These are phyloP conservation scores for Prosopocoilus inquinatus DNA, from an alignment of 2,888 invertebrate species.

Conservation along the genomic window DNA sequence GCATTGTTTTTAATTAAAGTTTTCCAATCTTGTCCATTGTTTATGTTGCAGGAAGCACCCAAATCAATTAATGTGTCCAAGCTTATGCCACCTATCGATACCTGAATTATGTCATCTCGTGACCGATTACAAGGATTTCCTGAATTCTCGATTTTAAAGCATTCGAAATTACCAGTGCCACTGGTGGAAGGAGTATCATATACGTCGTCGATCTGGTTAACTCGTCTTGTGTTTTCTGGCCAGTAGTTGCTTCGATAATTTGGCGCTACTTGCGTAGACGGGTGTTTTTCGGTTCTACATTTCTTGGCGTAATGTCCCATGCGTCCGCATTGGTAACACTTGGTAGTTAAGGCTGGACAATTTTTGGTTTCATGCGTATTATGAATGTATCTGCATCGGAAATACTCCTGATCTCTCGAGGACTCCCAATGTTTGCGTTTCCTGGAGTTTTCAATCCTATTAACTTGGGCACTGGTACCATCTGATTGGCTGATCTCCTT, in stretches of 20 bases:
- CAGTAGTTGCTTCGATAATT: too few relatives aligned
- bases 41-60: constrained; percentile 1
- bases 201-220: too few relatives aligned
- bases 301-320: constrained; percentile 22
- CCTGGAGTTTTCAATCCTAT: background rate
- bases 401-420: background rate
- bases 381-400: too few relatives aligned
- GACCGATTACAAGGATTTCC: too few relatives aligned
- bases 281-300: constrained; percentile 10
- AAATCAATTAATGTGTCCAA: constrained; percentile 4
- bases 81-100: background rate
- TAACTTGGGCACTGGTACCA: background rate
- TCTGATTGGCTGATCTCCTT: background rate
- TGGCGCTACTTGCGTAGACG: too few relatives aligned
- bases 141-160: background rate
- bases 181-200: too few relatives aligned
- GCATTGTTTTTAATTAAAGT: constrained; percentile 2
- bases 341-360: constrained; percentile 18
- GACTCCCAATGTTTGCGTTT: background rate
- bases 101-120: background rate
- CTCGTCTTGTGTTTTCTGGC: too few relatives aligned
- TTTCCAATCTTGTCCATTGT: constrained; percentile 2
- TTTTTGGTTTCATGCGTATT: constrained; percentile 17
- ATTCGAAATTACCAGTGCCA: background rate
- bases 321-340: constrained; percentile 22